Evolutionary conservation across 2,888 invertebrate species (phyloP).

Genomic region (Seira ritae): DNA sequence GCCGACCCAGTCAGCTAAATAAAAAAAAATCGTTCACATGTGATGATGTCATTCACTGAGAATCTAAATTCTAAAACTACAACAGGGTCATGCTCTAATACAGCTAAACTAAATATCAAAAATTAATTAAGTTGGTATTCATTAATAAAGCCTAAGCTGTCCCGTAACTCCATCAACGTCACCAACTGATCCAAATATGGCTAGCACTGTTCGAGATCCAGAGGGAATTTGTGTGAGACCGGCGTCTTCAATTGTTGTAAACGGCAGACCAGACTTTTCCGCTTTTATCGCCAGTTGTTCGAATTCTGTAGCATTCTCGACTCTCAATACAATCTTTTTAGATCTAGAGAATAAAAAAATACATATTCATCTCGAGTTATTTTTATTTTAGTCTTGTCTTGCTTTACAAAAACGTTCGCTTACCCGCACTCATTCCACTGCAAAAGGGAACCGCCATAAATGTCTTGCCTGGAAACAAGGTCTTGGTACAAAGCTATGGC

Average conservation of each 20-base stretch:
- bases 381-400: no score
- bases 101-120: no score
- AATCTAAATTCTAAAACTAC: no score
- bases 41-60: no score
- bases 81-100: no score
- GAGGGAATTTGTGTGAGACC: constrained; percentile 77
- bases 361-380: no score
- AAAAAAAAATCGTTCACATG: no score
- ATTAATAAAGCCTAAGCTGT: constrained; percentile 73
- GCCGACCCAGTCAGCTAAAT: no score
- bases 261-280: constrained; percentile 66
- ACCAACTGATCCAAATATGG: constrained; percentile 77
- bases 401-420: background rate
- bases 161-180: constrained; percentile 77
- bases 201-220: constrained; percentile 77
- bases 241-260: constrained; percentile 74
- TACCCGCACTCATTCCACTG: constrained; percentile 74
- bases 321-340: constrained; percentile 77
- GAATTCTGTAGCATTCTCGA: constrained; percentile 75
- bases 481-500: constrained; percentile 72
- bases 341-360: constrained; percentile 75
- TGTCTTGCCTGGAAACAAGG: constrained; percentile 70
- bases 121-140: no score
- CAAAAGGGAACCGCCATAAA: constrained; percentile 70
- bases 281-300: constrained; percentile 75